Evolutionary conservation across 2,113 vertebrate genomes (phyloP).

Genomic region (Geococcyx californianus): DNA sequence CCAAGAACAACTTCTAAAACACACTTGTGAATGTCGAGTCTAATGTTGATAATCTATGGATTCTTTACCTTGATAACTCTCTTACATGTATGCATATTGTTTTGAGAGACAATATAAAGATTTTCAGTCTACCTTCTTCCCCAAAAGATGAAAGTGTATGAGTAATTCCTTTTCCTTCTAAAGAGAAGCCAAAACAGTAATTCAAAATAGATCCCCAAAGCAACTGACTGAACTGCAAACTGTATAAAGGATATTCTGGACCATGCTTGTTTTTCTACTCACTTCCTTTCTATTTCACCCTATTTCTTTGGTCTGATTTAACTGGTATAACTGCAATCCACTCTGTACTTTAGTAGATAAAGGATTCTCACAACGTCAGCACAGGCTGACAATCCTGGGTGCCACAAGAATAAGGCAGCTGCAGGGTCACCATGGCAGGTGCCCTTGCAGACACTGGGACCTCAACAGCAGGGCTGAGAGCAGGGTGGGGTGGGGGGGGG

Average conservation of each 20-base stretch:
- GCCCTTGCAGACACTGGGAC: not conserved
- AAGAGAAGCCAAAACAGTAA: not conserved
- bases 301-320: not conserved
- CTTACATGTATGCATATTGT: not conserved
- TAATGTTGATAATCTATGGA: not conserved
- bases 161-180: not conserved
- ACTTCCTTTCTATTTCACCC: not conserved
- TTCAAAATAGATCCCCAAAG: not conserved
- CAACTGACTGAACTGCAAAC: not conserved
- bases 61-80: not conserved
- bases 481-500: too few species aligned
- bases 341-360: not conserved
- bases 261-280: not conserved
- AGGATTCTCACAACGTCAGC: not conserved
- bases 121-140: not conserved
- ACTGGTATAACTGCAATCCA: not conserved
- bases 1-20: not conserved
- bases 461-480: accelerated
- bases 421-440: not conserved
- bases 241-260: not conserved
- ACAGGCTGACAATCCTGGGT: accelerated
- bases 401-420: not conserved
- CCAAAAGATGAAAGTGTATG: not conserved
- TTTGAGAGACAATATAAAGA: not conserved
- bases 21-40: not conserved